Evolutionary conservation across 1,140 invertebrate species (phyloP).

Genomic region (Drosophila biarmipes): DNA sequence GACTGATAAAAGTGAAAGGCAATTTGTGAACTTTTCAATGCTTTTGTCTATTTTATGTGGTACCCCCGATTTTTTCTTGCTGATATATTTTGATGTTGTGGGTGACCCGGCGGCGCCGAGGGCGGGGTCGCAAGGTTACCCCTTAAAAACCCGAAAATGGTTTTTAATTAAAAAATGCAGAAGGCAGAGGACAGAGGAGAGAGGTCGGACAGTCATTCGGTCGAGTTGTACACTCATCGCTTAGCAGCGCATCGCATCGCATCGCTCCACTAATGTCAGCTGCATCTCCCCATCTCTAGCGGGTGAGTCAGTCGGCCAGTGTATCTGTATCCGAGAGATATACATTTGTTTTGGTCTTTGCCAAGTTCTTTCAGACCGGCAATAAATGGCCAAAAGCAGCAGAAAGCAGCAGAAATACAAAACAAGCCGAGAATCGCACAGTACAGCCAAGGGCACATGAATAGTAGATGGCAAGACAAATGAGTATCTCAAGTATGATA

Average conservation of each 20-base stretch:
- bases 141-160: constrained; percentile 22
- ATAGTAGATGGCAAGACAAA: not conserved
- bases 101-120: constrained; percentile 21
- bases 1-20: constrained; percentile 50
- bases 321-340: constrained; percentile 15
- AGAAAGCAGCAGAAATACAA: constrained; percentile 19
- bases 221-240: constrained; percentile 12
- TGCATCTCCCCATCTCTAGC: constrained; percentile 31
- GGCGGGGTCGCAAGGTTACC: constrained; percentile 32
- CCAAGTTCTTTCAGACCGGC: constrained; percentile 40
- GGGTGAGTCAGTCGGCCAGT: constrained; percentile 23
- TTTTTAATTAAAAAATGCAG: constrained; percentile 33
- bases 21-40: constrained; percentile 45
- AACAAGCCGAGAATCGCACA: constrained; percentile 16
- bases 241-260: not conserved
- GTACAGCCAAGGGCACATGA: not conserved
- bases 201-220: not conserved
- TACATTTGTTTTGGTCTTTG: constrained; percentile 47
- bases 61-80: not conserved
- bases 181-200: not conserved
- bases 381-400: constrained; percentile 51
- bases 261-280: constrained; percentile 29
- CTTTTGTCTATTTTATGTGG: constrained; percentile 22
- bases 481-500: too few species aligned
- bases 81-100: constrained; percentile 26